A percentile compares a stretch with the other conserved stretches of the same genome.
Evolutionary conservation across 2,797 vertebrate species (phyloP).

Genomic region (Lacerta viridis): DNA sequence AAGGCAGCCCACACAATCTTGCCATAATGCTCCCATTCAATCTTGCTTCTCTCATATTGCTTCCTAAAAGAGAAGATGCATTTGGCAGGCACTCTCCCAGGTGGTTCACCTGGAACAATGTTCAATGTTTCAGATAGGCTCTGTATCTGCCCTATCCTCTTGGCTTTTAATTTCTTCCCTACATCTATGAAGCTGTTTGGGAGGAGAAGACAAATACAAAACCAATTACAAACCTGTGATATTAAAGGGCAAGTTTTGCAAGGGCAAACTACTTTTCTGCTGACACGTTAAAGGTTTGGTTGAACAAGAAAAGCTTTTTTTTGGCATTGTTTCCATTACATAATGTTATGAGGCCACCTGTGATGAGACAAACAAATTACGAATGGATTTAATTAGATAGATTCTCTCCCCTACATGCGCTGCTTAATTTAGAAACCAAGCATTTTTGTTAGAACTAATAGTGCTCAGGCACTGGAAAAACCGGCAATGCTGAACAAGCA

Average conservation of each 20-base stretch:
- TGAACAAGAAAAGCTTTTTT: conserved; percentile 62
- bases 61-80: neutral
- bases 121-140: neutral
- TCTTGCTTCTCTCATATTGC: neutral
- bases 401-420: conserved; percentile 65
- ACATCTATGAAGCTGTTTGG: neutral
- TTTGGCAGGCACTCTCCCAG: neutral
- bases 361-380: conserved; percentile 73
- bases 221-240: conserved; percentile 48
- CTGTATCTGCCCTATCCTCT: neutral
- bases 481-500: conserved; percentile 51
- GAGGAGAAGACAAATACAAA: neutral
- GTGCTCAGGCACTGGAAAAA: conserved; percentile 61
- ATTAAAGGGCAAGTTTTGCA: conserved; percentile 42
- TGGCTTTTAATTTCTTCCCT: neutral
- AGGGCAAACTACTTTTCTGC: conserved; percentile 62
- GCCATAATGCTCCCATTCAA: neutral
- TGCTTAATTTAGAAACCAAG: conserved; percentile 61
- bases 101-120: neutral
- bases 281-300: conserved; percentile 62
- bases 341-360: conserved; percentile 63
- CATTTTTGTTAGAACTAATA: conserved; percentile 69
- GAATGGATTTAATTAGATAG: conserved; percentile 73
- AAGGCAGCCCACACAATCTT: neutral
- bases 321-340: conserved; percentile 69